phyloP scores from a whole-genome alignment of 2,797 vertebrate genomes.

The Chloroceryle inda region DNA sequence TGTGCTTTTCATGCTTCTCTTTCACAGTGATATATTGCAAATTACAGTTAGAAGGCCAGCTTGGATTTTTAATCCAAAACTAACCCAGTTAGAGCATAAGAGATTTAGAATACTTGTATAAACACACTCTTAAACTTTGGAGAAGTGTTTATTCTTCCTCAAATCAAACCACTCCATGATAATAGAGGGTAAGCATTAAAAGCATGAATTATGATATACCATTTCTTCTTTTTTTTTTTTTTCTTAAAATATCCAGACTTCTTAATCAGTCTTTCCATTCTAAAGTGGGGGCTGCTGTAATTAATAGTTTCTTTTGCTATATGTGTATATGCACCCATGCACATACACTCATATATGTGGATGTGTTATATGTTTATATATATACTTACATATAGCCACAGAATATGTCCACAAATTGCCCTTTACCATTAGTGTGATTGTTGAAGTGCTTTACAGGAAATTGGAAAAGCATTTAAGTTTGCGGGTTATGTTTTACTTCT shows the following conservation, averaged over 20 bases:
- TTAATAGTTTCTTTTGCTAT: background rate
- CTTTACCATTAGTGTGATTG: background rate
- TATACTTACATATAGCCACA: accelerated
- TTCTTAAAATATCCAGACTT: background rate
- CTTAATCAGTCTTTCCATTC: background rate
- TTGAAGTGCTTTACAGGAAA: background rate
- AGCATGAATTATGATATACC: accelerated
- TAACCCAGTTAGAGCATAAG: background rate
- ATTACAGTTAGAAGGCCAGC: background rate
- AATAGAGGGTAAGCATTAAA: background rate
- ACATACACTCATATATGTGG: background rate
- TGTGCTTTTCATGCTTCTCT: constrained; percentile 40
- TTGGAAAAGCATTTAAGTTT: background rate
- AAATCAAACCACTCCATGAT: background rate
- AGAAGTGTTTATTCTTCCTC: background rate
- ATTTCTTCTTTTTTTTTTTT: background rate
- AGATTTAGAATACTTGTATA: background rate
- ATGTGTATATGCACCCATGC: background rate
- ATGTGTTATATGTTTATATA: background rate
- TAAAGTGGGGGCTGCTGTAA: background rate
- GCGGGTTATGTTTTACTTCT: background rate
- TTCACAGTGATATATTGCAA: constrained; percentile 23
- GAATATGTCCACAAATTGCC: background rate
- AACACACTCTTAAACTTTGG: background rate
- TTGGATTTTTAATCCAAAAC: constrained; percentile 25